Percentiles rank a stretch among this genome's conserved stretches.
These are phyloP conservation scores for Notechis scutatus DNA, from an alignment of 2,113 vertebrate genomes.

Conservation along the genomic window DNA sequence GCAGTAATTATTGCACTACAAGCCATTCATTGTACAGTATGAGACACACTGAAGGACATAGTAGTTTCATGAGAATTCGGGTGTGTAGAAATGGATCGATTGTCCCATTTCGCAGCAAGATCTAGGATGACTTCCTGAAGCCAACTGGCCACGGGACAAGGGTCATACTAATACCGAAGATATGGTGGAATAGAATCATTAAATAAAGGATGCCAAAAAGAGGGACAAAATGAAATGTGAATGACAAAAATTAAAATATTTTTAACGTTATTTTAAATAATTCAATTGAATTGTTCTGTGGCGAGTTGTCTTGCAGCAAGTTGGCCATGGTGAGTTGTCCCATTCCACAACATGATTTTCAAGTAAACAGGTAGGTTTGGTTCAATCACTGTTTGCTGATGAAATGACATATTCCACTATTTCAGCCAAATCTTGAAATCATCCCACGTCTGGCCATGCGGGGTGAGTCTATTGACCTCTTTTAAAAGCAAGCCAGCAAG, in stretches of 20 bases:
- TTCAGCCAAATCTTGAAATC: neutral
- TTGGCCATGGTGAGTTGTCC: too few relatives aligned
- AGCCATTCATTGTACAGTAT: neutral
- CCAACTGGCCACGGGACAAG: too few relatives aligned
- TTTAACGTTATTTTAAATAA: too few relatives aligned
- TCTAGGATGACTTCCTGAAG: too few relatives aligned
- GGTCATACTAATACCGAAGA: too few relatives aligned
- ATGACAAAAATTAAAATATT: too few relatives aligned
- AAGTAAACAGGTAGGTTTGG: neutral
- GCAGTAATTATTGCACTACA: slow-evolving; percentile 1
- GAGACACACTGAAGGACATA: neutral
- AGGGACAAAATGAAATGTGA: too few relatives aligned
- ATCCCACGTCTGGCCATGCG: neutral
- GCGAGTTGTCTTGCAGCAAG: too few relatives aligned
- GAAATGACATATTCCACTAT: neutral
- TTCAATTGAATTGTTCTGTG: too few relatives aligned
- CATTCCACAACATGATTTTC: neutral
- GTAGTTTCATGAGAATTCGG: neutral
- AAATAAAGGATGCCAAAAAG: too few relatives aligned
- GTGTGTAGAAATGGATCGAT: neutral
- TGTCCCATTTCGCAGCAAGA: too few relatives aligned
- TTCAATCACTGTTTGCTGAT: neutral
- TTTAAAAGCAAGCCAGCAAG: neutral
- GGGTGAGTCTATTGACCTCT: neutral
- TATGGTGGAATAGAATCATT: too few relatives aligned